Conservation (phyloP, 2,888 invertebrate genomes). For the Pyrrhosoma nymphula region DNA sequence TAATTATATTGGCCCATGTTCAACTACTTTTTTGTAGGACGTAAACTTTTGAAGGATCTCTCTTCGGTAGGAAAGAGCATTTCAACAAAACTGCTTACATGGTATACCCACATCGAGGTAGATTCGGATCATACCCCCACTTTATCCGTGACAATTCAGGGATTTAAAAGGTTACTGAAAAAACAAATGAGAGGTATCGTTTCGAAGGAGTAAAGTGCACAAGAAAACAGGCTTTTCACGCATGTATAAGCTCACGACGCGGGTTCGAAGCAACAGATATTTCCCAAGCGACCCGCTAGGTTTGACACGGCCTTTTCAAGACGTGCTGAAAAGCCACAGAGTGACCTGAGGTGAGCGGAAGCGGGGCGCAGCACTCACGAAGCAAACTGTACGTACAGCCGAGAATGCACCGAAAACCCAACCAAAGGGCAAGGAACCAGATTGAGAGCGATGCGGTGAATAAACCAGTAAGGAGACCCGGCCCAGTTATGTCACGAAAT, state of each 20-base stretch:
- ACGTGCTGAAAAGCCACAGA: background rate
- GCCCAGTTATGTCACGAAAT: background rate
- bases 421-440: slow-evolving; percentile 1
- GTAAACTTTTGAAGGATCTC: no score
- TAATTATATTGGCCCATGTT: no score
- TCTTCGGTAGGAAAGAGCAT: no score
- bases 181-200: no score
- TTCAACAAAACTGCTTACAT: no score
- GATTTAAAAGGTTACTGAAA: no score
- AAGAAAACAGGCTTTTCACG: no score
- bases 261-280: background rate
- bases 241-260: background rate
- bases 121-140: no score
- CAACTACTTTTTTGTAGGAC: no score
- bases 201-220: no score
- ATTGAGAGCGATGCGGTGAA: background rate
- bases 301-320: background rate
- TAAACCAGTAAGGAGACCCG: background rate
- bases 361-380: background rate
- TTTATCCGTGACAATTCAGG: no score
- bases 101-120: no score
- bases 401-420: background rate
- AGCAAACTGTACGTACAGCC: background rate
- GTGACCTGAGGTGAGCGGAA: background rate
- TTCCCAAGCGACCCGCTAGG: background rate